Conservation (phyloP, 2,797 vertebrate genomes). For the Cirrhinus mrigala region DNA sequence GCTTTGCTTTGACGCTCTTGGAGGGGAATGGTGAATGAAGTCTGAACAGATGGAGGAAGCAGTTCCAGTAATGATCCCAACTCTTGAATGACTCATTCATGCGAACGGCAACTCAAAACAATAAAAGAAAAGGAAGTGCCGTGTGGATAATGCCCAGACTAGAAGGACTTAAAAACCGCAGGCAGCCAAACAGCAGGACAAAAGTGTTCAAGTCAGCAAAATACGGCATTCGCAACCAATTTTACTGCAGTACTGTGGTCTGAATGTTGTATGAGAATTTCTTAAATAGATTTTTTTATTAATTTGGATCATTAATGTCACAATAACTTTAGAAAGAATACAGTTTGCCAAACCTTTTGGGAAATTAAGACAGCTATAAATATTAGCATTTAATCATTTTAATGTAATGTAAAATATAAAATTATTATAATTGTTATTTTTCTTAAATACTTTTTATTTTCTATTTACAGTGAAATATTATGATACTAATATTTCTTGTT, state of each 20-base stretch:
- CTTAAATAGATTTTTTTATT: neutral
- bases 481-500: neutral
- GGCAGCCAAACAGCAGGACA: neutral
- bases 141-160: conserved; percentile 23
- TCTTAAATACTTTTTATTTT: neutral
- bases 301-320: neutral
- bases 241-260: neutral
- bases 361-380: neutral
- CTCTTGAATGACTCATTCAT: conserved; percentile 66
- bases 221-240: conserved; percentile 5
- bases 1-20: neutral
- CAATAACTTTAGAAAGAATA: neutral
- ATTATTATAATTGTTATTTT: neutral
- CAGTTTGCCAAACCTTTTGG: neutral
- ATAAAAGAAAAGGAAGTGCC: conserved; percentile 20
- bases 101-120: conserved; percentile 54
- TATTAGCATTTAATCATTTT: neutral
- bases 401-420: neutral
- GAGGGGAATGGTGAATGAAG: conserved; percentile 13
- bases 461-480: neutral
- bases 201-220: neutral
- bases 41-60: conserved; percentile 39
- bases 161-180: neutral
- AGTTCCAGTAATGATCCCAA: conserved; percentile 66
- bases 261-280: neutral